Base-by-base conservation (phyloP, 2,888 invertebrate species). In the Cremastinae sp. region DNA sequence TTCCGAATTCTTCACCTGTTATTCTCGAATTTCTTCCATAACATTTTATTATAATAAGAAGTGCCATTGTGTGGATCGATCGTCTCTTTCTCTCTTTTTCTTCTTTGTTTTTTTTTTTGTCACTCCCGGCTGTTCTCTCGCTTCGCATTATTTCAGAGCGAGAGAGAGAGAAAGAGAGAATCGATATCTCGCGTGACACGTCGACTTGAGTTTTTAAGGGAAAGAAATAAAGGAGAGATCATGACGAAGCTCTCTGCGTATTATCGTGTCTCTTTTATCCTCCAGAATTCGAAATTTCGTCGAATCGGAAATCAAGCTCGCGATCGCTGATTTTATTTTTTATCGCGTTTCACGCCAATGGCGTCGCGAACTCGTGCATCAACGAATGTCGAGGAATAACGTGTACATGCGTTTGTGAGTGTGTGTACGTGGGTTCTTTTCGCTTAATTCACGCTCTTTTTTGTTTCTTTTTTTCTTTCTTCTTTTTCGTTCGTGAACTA, bases 131-230 rank as follows among this genome's bases (percentile, higher is more conserved):
- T 28, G 28, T 28, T 3, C 28, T 28, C 28, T 28, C 28, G 28
- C 28, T 28, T 28, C 28, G 2, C 28, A 28, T 28, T 28, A n/a
- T n/a, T n/a, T n/a, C n/a, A n/a, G n/a, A n/a, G n/a, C n/a, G n/a
- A n/a, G n/a, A n/a, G n/a, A n/a, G n/a, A n/a, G n/a, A n/a, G n/a
- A n/a, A 54, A 66, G 71, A 75, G 71, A 56, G 75, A 62, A 65
- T 65, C 18, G 22, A 56, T 65, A 64, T 61, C 41, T 71, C 71
- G 61, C 61, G 54, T 69, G 59, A 62, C 68, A 76, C 75, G 75
- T 72, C 75, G 75, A 76, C 75, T 76, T 53, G 68, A 51, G 72
- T 68, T 36, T n/a, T n/a, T n/a, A n/a, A 34, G 47, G n/a, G 9
- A 20, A 36, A 12, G 14, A 43, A 22, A 18, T 5, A 9, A 28